Evolutionary conservation across 2,888 invertebrate species (phyloP).

Genomic region (Octodonta nipae): DNA sequence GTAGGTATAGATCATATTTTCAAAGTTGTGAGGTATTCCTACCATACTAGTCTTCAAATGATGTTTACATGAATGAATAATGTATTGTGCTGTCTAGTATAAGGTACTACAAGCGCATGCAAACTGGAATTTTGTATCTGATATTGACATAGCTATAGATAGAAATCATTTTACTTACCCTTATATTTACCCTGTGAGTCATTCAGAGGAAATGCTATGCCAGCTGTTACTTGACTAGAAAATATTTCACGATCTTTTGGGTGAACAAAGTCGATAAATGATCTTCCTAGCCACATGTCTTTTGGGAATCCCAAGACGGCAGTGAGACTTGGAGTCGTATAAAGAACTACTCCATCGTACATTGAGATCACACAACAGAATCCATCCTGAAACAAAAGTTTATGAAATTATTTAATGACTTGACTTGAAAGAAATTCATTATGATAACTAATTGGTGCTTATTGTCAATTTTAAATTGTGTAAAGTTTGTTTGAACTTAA

Average conservation of each 20-base stretch:
- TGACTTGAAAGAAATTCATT: too few species aligned
- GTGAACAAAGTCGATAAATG: slow-evolving; percentile 78
- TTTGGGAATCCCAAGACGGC: slow-evolving; percentile 62
- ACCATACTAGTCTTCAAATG: too few species aligned
- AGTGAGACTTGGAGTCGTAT: slow-evolving; percentile 56
- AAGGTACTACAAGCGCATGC: too few species aligned
- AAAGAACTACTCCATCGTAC: slow-evolving; percentile 68
- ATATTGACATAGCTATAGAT: too few species aligned
- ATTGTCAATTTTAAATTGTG: too few species aligned
- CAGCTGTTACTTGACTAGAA: slow-evolving; percentile 59
- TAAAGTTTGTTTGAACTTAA: neutral
- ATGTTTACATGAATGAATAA: too few species aligned
- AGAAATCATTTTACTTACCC: slow-evolving; percentile 22
- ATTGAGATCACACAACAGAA: slow-evolving; percentile 72
- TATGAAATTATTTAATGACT: neutral
- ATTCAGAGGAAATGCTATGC: slow-evolving; percentile 46
- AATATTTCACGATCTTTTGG: slow-evolving; percentile 61
- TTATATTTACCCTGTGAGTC: slow-evolving; percentile 35
- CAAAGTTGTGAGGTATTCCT: too few species aligned
- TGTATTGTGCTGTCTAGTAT: too few species aligned
- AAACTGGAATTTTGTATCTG: too few species aligned
- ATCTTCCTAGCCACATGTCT: slow-evolving; percentile 74
- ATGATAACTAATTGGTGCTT: too few species aligned
- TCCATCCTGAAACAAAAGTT: slow-evolving; percentile 44
- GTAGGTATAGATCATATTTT: too few species aligned